Base-by-base conservation (phyloP, 1,140 invertebrate genomes). In the Diabrotica undecimpunctata region DNA sequence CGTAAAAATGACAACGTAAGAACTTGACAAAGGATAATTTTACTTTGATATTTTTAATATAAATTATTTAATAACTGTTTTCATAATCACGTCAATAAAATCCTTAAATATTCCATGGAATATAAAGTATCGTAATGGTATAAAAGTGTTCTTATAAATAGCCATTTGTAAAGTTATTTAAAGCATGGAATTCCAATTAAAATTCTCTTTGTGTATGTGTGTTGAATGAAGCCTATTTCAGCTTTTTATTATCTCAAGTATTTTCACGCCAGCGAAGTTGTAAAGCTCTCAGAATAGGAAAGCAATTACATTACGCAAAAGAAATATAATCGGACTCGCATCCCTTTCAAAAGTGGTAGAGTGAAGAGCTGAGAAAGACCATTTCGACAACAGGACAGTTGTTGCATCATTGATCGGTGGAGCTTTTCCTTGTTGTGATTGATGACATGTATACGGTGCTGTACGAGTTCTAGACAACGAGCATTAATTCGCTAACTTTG, bases 131-230 rank as follows among this genome's bases (percentile, higher is more conserved):
- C 25, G 25, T 25, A 25, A 25, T 25, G 25, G 25, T 25, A 25
- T 25, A 25, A 25, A 25, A 25, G 25, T 25, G 4, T 25, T 25
- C 25, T 25, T 25, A 25, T 25, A 25, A 25, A 25, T 25, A 25
- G 25, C 25, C 25, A 25, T 25, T 25, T 25, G 25, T 25, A 25
- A 25, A 25, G 41, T 46, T 46, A 46, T 46, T 5, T 8, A 10
- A 46, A 46, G 41, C 41, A 46, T 46, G 41, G 41, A 46, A 46
- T 46, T 46, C 41, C 41, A 46, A 46, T 46, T 46, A 46, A 46
- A 46, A 46, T 10, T 10, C n/a, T n/a, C n/a, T 46, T 46, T 46
- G 41, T 46, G 41, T n/a, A 46, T 46, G 41, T 46, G 41, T 46
- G 41, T 5, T 8, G 41, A 46, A 46, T 46, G 41, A 46, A n/a